Percentiles rank a stretch among this genome's conserved stretches.
These are phyloP conservation scores for Pongo pygmaeus DNA, from an alignment of 2,113 vertebrate species.

Conservation along the genomic window DNA sequence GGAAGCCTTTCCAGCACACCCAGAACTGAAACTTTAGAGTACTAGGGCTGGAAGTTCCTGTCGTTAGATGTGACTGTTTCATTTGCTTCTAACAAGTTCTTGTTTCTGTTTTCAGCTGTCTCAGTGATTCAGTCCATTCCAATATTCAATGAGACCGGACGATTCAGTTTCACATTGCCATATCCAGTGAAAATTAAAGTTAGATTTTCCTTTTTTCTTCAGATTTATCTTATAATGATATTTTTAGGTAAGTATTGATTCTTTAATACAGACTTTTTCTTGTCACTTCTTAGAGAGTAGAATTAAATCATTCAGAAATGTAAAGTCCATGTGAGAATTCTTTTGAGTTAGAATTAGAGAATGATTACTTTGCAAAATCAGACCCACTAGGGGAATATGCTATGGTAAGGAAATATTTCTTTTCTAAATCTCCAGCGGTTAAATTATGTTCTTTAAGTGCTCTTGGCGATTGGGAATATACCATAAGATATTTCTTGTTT, in stretches of 20 bases:
- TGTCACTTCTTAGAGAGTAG: background rate
- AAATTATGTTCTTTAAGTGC: background rate
- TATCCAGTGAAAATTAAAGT: conserved; percentile 88
- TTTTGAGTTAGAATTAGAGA: background rate
- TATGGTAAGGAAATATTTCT: background rate
- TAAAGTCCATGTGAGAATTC: background rate
- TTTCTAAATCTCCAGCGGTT: background rate
- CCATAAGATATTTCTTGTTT: background rate
- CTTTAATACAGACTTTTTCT: background rate
- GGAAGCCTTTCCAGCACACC: background rate
- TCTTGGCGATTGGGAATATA: background rate
- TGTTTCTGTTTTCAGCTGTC: conserved; percentile 85
- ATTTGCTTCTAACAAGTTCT: conserved; percentile 32
- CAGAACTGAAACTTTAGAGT: background rate
- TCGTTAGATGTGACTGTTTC: background rate
- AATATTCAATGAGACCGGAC: conserved; percentile 91
- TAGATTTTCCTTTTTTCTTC: conserved; percentile 92
- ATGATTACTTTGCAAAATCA: background rate
- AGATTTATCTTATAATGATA: conserved; percentile 90
- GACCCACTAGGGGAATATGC: background rate
- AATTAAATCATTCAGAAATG: background rate
- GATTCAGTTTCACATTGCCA: conserved; percentile 91
- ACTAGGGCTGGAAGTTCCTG: background rate
- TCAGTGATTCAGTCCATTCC: conserved; percentile 94
- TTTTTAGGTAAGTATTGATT: conserved; percentile 90